Evolutionary conservation across 2,113 vertebrate genomes (phyloP).

Genomic region (Notarius quadriscutis): DNA sequence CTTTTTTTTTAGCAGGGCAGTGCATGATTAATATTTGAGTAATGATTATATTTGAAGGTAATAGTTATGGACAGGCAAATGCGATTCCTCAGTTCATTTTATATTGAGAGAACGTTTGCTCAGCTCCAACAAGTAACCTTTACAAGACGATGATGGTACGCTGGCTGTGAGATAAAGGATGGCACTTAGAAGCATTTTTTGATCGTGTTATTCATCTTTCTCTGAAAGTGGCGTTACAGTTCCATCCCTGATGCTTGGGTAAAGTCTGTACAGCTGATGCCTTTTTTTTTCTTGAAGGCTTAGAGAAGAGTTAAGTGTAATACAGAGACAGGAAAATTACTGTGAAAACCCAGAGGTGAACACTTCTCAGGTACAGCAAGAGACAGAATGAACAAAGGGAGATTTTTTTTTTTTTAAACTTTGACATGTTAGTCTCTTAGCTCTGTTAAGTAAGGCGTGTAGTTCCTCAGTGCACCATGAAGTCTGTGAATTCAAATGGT

Average conservation of each 20-base stretch:
- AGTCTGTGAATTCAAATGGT: neutral
- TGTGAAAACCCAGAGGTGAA: neutral
- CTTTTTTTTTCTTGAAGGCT: neutral
- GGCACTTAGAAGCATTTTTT: neutral
- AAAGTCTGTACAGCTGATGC: neutral
- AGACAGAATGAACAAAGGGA: slow-evolving; percentile 9
- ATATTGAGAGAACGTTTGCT: neutral
- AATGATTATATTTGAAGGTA: neutral
- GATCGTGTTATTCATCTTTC: neutral
- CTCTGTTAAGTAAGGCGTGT: neutral
- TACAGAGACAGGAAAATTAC: neutral
- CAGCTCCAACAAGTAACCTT: neutral
- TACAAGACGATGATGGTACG: neutral
- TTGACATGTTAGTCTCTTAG: neutral
- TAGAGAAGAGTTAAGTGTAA: slow-evolving; percentile 1
- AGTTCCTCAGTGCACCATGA: neutral
- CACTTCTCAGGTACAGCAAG: neutral
- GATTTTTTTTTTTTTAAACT: neutral
- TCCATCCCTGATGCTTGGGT: neutral
- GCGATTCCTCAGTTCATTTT: neutral
- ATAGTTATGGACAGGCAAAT: neutral
- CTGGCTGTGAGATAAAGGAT: neutral
- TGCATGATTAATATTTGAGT: neutral
- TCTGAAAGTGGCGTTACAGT: neutral
- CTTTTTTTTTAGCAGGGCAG: too few species aligned